Percentiles rank a stretch among this genome's conserved stretches.
Conservation (phyloP, 2,113 vertebrate species). For the Pardalotus punctatus region DNA sequence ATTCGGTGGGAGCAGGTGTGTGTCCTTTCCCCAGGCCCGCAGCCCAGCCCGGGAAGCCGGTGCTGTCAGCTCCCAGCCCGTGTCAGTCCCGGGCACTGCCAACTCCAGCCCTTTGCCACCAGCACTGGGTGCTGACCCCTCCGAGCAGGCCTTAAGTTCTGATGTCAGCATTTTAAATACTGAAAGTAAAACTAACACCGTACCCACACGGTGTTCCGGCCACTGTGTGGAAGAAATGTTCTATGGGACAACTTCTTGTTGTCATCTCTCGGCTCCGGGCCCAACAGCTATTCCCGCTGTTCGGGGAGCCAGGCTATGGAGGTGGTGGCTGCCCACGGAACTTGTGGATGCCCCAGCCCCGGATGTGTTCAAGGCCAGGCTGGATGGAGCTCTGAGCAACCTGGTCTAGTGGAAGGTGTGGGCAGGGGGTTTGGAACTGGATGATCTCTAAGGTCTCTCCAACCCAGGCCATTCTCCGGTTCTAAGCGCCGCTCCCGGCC, state of each 20-base stretch:
- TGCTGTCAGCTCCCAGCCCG: rapidly evolving
- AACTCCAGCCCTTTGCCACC: rapidly evolving
- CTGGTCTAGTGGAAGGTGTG: rapidly evolving
- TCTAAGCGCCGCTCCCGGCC: neutral
- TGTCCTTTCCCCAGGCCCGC: too few relatives aligned
- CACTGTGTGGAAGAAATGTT: rapidly evolving
- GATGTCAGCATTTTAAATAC: rapidly evolving
- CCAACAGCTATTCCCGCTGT: rapidly evolving
- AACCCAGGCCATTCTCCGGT: neutral
- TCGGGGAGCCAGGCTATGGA: neutral
- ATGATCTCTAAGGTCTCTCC: neutral
- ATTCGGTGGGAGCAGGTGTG: rapidly evolving
- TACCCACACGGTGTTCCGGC: rapidly evolving
- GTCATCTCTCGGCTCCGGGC: neutral
- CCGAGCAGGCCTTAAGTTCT: rapidly evolving
- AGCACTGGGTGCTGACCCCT: neutral
- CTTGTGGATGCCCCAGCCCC: neutral
- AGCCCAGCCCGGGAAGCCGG: rapidly evolving
- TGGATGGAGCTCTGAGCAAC: neutral
- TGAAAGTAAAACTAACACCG: rapidly evolving
- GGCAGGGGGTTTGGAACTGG: neutral
- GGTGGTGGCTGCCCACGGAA: neutral
- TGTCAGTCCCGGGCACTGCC: rapidly evolving
- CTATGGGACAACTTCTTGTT: rapidly evolving
- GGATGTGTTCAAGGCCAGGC: neutral